phyloP scores from a whole-genome alignment of 2,797 vertebrate species.

The Crenuchus spilurus region DNA sequence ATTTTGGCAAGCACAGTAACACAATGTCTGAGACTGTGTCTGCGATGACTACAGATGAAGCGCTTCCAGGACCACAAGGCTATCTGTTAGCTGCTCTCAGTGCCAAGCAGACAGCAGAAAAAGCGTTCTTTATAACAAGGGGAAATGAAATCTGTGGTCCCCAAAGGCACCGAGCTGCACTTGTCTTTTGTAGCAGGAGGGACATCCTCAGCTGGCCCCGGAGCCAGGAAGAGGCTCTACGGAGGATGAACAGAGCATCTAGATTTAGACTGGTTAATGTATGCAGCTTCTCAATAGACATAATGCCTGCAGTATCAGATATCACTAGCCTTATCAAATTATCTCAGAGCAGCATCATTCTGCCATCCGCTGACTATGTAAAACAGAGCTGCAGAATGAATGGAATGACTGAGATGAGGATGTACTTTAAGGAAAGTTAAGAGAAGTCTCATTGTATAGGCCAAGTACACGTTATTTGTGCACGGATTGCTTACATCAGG shows the following conservation, averaged over 20 bases:
- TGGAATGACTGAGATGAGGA: slow-evolving; percentile 9
- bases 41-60: slow-evolving; percentile 16
- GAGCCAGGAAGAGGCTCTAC: not conserved
- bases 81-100: slow-evolving; percentile 23
- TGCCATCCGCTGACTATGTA: not conserved
- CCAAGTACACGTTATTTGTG: no score
- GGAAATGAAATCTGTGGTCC: slow-evolving; percentile 1
- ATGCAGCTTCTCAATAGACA: not conserved
- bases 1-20: not conserved
- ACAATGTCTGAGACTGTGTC: not conserved
- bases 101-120: not conserved
- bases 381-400: not conserved
- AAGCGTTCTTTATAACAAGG: not conserved
- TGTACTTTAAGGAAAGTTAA: slow-evolving; percentile 12
- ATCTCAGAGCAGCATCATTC: not conserved
- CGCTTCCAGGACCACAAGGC: slow-evolving; percentile 9
- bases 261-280: not conserved
- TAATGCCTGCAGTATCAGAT: not conserved
- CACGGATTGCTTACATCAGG: not conserved
- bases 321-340: not conserved
- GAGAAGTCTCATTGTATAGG: slow-evolving; percentile 18
- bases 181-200: not conserved
- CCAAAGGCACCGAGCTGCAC: not conserved
- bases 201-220: not conserved
- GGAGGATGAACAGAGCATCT: not conserved